A percentile compares a stretch with the other conserved stretches of the same genome.
These are phyloP conservation scores for Drosophila greeni DNA, from an alignment of 2,888 invertebrate genomes.

Conservation along the genomic window DNA sequence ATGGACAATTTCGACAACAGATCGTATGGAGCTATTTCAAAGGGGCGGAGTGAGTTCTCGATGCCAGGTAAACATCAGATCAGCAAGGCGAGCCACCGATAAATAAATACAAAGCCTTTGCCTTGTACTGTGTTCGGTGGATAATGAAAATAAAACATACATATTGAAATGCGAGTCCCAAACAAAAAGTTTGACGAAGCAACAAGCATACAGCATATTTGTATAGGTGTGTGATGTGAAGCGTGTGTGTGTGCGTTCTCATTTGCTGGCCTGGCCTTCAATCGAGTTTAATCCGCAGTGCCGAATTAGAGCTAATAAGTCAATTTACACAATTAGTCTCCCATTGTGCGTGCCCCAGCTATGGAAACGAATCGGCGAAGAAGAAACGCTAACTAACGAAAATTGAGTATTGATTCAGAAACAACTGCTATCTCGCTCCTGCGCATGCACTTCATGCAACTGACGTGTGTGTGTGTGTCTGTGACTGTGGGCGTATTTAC, in stretches of 20 bases:
- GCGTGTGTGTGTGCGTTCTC: constrained; percentile 17
- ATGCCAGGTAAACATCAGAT: constrained; percentile 74
- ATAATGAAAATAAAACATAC: neutral
- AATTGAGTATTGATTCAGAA: constrained; percentile 57
- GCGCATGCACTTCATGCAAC: constrained; percentile 26
- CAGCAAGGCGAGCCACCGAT: neutral
- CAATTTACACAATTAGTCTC: constrained; percentile 50
- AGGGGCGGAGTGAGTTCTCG: constrained; percentile 77
- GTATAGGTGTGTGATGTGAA: constrained; percentile 11
- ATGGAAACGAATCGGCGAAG: constrained; percentile 6
- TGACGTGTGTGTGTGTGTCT: constrained; percentile 17
- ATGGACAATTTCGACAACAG: constrained; percentile 78
- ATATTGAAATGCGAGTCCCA: constrained; percentile 6
- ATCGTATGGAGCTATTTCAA: constrained; percentile 78
- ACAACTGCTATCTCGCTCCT: constrained; percentile 37
- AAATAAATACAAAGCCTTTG: neutral
- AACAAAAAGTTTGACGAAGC: constrained; percentile 44
- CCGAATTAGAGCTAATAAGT: constrained; percentile 58
- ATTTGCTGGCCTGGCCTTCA: constrained; percentile 61
- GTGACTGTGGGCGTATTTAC: constrained; percentile 29
- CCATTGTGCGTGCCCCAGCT: constrained; percentile 36
- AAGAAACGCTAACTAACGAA: constrained; percentile 23
- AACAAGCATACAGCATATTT: constrained; percentile 57
- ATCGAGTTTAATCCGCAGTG: constrained; percentile 57
- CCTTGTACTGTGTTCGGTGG: neutral